Evolutionary conservation across 1,140 invertebrate species (phyloP).

Genomic region (Orussus abietinus): DNA sequence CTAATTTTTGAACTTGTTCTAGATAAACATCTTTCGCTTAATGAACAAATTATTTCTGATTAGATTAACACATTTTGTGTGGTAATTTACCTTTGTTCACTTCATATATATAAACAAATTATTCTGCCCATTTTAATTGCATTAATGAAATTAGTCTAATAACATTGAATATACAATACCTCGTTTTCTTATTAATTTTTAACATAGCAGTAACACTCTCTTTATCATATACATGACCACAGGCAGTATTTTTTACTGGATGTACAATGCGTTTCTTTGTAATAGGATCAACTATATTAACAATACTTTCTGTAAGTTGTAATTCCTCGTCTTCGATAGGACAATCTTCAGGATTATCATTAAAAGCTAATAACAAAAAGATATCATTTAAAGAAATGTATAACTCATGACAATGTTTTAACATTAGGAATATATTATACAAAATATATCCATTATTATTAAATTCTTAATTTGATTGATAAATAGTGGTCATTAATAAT

Average conservation of each 20-base stretch:
- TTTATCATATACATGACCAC: slow-evolving; percentile 57
- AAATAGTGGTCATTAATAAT: no score
- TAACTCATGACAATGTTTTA: neutral
- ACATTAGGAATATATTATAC: neutral
- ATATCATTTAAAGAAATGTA: slow-evolving; percentile 5
- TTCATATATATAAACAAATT: neutral
- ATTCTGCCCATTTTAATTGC: neutral
- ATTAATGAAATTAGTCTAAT: slow-evolving; percentile 1
- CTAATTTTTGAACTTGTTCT: neutral
- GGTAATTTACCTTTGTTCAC: neutral
- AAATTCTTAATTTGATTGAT: neutral
- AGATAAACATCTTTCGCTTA: no score
- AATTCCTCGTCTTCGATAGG: slow-evolving; percentile 30
- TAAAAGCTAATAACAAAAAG: neutral
- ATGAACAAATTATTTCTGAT: slow-evolving; percentile 1
- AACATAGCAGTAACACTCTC: slow-evolving; percentile 47
- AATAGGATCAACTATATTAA: slow-evolving; percentile 55
- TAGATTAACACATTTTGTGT: neutral
- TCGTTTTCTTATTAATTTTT: slow-evolving; percentile 38
- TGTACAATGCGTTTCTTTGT: slow-evolving; percentile 52
- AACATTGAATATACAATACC: slow-evolving; percentile 27
- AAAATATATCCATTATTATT: no score
- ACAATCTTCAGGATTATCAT: neutral
- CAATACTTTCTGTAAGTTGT: slow-evolving; percentile 20
- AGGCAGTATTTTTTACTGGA: slow-evolving; percentile 55